Percentiles rank a stretch among this genome's conserved stretches.
Conservation (phyloP, 2,797 vertebrate genomes). For the Neomorphus geoffroyi region DNA sequence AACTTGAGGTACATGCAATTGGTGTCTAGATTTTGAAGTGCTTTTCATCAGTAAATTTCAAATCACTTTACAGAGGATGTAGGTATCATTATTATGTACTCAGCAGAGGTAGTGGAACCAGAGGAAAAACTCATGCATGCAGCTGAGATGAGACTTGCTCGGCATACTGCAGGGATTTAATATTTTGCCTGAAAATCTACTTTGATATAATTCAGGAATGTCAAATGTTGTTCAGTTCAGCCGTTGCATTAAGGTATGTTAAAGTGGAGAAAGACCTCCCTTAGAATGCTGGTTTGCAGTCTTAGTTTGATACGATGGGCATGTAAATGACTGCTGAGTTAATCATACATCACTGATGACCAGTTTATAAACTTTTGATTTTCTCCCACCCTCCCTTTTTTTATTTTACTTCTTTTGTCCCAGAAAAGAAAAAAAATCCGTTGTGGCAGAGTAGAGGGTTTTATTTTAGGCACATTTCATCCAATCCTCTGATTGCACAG, state of each 20-base stretch:
- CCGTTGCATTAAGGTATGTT: neutral
- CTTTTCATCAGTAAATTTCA: conserved; percentile 13
- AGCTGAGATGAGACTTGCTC: neutral
- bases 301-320: neutral
- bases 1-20: neutral
- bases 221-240: neutral
- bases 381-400: no score
- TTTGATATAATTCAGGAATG: neutral
- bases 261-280: neutral
- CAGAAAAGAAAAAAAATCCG: neutral
- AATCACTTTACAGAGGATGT: neutral
- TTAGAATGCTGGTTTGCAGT: neutral
- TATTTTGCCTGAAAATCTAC: neutral
- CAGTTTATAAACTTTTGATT: neutral
- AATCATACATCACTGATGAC: neutral
- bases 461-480: neutral
- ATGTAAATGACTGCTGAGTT: neutral
- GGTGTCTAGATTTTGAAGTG: neutral
- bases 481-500: neutral
- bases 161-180: neutral
- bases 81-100: neutral
- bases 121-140: neutral
- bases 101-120: neutral
- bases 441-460: neutral
- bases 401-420: neutral